Evolutionary conservation across 2,113 vertebrate genomes (phyloP).

Genomic region (Motacilla alba): DNA sequence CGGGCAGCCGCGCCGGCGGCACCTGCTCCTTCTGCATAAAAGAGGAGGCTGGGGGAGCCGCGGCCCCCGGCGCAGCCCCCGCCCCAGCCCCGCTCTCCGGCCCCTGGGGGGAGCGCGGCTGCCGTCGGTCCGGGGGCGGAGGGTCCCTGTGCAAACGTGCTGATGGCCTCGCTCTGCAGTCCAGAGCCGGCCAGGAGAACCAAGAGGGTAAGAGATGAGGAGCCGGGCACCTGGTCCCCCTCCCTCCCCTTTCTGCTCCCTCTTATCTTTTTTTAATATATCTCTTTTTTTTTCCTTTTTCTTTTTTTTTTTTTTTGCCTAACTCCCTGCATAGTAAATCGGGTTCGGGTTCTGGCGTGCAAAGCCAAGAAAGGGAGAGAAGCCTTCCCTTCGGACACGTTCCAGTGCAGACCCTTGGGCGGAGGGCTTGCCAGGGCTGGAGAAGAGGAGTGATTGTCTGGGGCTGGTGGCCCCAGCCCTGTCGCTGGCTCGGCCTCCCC

Average conservation of each 20-base stretch:
- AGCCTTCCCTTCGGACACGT: conserved; percentile 62
- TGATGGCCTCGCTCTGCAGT: conserved; percentile 54
- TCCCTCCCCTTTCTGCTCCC: conserved; percentile 51
- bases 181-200: conserved; percentile 39
- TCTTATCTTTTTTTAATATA: conserved; percentile 10
- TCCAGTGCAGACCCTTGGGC: conserved; percentile 64
- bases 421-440: conserved; percentile 5
- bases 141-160: conserved; percentile 81
- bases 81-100: conserved; percentile 8
- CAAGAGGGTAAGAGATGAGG: conserved; percentile 49
- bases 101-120: conserved; percentile 15
- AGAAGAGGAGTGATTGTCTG: conserved; percentile 65
- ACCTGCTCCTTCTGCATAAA: conserved; percentile 70
- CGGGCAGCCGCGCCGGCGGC: neutral
- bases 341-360: conserved; percentile 59
- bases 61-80: neutral
- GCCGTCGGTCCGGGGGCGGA: conserved; percentile 45
- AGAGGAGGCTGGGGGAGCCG: conserved; percentile 32
- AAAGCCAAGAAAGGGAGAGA: conserved; percentile 63
- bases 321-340: conserved; percentile 63
- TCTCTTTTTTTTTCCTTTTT: neutral
- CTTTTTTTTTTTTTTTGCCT: conserved; percentile 3
- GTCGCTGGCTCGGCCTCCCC: neutral
- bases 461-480: neutral
- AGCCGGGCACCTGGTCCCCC: conserved; percentile 25